Evolutionary conservation across 1,140 invertebrate species (phyloP).

Genomic region (Samia ricini): DNA sequence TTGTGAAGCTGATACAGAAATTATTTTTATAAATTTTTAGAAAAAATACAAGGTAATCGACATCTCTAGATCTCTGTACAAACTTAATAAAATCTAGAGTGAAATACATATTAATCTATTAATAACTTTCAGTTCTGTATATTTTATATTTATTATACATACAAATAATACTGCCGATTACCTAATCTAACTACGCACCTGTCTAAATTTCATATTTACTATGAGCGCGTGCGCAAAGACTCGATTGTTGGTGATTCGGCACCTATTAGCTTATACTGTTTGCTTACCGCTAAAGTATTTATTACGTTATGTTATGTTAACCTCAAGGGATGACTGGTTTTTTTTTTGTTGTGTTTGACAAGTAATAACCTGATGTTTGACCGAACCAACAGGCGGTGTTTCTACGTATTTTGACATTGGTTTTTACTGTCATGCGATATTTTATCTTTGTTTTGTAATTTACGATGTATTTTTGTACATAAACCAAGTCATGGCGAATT

Average conservation of each 20-base stretch:
- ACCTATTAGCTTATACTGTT: slow-evolving; percentile 63
- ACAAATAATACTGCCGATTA: not conserved
- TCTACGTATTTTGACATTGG: slow-evolving; percentile 8
- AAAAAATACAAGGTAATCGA: no score
- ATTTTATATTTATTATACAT: no score
- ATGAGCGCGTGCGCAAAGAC: slow-evolving; percentile 36
- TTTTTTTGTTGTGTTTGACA: slow-evolving; percentile 63
- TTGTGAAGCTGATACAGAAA: no score
- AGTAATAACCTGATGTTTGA: slow-evolving; percentile 68
- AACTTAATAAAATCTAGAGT: no score
- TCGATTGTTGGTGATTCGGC: slow-evolving; percentile 27
- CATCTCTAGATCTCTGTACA: no score
- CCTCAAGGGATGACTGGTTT: slow-evolving; percentile 71
- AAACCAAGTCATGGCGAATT: not conserved
- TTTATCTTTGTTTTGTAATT: not conserved
- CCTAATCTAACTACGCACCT: not conserved
- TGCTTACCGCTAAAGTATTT: slow-evolving; percentile 58
- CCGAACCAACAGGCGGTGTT: slow-evolving; percentile 39
- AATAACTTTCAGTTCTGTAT: no score
- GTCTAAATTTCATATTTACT: slow-evolving; percentile 42
- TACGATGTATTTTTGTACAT: not conserved
- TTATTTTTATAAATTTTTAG: no score
- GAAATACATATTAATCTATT: no score
- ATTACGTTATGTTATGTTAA: slow-evolving; percentile 71
- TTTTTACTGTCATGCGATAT: slow-evolving; percentile 4